phyloP scores from a whole-genome alignment of 1,140 invertebrate species.

The Panagrolaimus sp. region DNA sequence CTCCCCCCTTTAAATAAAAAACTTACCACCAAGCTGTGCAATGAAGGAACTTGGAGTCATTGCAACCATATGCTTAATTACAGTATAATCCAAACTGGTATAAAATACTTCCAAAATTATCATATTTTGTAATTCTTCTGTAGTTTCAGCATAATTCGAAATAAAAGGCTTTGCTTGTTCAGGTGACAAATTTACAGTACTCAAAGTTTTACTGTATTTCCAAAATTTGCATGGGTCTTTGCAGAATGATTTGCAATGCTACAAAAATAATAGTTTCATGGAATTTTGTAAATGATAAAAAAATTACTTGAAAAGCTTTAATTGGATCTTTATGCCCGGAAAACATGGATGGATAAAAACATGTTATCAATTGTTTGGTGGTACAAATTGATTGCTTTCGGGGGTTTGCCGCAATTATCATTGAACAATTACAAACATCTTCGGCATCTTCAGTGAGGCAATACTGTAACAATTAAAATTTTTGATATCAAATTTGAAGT shows the following conservation, averaged over 20 bases:
- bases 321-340: no score
- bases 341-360: slow-evolving; percentile 24
- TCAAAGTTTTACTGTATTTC: slow-evolving; percentile 46
- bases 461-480: no score
- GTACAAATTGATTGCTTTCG: slow-evolving; percentile 41
- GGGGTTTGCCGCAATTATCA: slow-evolving; percentile 40
- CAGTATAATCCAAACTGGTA: slow-evolving; percentile 45
- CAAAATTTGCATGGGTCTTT: slow-evolving; percentile 45
- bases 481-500: no score
- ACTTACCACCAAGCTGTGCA: slow-evolving; percentile 49
- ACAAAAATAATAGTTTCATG: slow-evolving; percentile 25
- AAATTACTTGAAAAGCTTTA: no score
- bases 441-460: slow-evolving; percentile 44
- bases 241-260: slow-evolving; percentile 42
- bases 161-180: not conserved
- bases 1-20: no score
- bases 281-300: not conserved
- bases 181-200: slow-evolving; percentile 43
- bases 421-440: slow-evolving; percentile 45
- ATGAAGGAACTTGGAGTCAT: slow-evolving; percentile 47
- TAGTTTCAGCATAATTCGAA: slow-evolving; percentile 31
- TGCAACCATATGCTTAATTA: slow-evolving; percentile 47
- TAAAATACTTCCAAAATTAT: slow-evolving; percentile 47
- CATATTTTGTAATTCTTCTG: slow-evolving; percentile 33
- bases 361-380: slow-evolving; percentile 43